Conservation (phyloP, 1,140 invertebrate species). For the Pogonomyrmex californicus region DNA sequence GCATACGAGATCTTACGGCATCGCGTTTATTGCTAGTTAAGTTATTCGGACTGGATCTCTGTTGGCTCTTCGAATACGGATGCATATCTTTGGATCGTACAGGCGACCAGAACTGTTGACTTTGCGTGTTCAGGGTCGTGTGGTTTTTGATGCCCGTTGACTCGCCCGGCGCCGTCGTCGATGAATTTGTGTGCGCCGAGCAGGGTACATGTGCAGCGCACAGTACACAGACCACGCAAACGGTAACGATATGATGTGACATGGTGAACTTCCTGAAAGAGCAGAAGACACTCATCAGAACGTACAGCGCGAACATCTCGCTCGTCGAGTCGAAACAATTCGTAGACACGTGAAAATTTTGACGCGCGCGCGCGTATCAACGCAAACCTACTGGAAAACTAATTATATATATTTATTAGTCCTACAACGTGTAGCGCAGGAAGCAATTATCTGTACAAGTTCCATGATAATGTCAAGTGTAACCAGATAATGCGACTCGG, state of each 20-base stretch:
- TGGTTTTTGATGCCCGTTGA: slow-evolving; percentile 35
- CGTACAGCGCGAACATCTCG: neutral
- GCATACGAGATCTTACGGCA: slow-evolving; percentile 40
- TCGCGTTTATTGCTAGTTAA: slow-evolving; percentile 27
- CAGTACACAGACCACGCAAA: slow-evolving; percentile 92
- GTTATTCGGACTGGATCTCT: slow-evolving; percentile 43
- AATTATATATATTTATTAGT: neutral
- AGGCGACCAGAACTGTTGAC: slow-evolving; percentile 46
- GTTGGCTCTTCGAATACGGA: slow-evolving; percentile 31
- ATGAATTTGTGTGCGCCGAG: slow-evolving; percentile 88
- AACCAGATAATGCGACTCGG: slow-evolving; percentile 6
- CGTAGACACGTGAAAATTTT: no score
- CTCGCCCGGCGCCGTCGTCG: slow-evolving; percentile 34
- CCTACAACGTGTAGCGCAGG: neutral
- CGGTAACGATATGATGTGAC: slow-evolving; percentile 90
- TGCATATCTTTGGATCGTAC: slow-evolving; percentile 41
- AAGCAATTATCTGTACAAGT: slow-evolving; percentile 62
- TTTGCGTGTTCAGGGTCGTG: slow-evolving; percentile 25
- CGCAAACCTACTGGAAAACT: neutral
- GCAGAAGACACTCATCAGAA: slow-evolving; percentile 31
- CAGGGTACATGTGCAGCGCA: slow-evolving; percentile 92
- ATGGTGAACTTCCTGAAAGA: slow-evolving; percentile 79
- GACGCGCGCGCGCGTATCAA: neutral
- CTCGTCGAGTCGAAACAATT: neutral
- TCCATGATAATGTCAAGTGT: slow-evolving; percentile 42